Conservation (phyloP, 1,140 invertebrate genomes). For the Heliconius himera region DNA sequence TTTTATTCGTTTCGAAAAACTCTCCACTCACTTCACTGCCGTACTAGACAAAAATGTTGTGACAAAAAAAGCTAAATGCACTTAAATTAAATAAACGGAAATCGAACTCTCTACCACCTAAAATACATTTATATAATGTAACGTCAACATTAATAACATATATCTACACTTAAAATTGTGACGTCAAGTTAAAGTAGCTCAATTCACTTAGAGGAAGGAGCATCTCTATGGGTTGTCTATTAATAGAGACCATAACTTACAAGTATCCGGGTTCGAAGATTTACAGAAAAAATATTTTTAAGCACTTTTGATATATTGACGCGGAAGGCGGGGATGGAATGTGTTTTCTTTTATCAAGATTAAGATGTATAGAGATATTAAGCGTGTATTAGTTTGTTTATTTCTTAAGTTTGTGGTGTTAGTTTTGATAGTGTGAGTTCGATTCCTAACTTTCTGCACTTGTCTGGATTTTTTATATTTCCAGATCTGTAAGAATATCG, state of each 20-base stretch:
- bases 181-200: background rate
- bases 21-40: too few species aligned
- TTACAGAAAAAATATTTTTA: conserved; percentile 22
- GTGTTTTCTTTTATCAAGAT: conserved; percentile 10
- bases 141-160: conserved; percentile 7
- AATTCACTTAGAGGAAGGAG: conserved; percentile 8
- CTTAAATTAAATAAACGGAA: background rate
- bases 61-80: too few species aligned
- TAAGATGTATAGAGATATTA: background rate
- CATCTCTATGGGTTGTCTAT: background rate
- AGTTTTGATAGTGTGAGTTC: background rate
- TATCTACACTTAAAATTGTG: background rate
- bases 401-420: background rate
- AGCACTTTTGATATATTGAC: conserved; percentile 24
- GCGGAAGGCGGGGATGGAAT: conserved; percentile 6
- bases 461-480: too few species aligned
- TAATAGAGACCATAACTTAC: conserved; percentile 24
- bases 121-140: background rate
- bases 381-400: background rate
- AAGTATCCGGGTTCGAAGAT: conserved; percentile 15
- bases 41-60: too few species aligned
- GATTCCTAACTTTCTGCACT: background rate
- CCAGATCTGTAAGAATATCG: too few species aligned
- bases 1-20: too few species aligned
- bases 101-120: background rate